phyloP scores from a whole-genome alignment of 2,797 vertebrate species.

The Pangasius krempfi region DNA sequence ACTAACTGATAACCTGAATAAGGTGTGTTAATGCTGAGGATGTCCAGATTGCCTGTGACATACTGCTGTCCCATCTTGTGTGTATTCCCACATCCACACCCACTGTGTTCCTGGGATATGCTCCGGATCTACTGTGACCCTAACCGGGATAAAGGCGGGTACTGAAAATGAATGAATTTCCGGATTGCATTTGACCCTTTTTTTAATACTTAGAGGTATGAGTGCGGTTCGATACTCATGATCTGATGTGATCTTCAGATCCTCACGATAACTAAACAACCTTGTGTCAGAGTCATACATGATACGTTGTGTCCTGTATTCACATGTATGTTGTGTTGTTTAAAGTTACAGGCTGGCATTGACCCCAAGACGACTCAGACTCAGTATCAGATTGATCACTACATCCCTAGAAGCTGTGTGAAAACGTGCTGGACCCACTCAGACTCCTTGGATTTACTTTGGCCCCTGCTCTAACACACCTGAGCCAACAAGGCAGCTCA shows the following conservation, averaged over 20 bases:
- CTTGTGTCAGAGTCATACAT: background rate
- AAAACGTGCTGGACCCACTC: background rate
- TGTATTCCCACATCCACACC: background rate
- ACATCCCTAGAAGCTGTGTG: background rate
- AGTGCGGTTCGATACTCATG: background rate
- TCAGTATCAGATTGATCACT: background rate
- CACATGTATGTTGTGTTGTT: background rate
- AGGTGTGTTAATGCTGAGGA: background rate
- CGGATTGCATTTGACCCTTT: background rate
- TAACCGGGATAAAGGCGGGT: background rate
- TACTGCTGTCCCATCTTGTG: background rate
- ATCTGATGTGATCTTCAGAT: background rate
- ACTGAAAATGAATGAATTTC: background rate
- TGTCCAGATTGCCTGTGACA: background rate
- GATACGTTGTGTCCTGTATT: background rate
- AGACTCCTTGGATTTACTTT: background rate
- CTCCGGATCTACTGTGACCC: background rate
- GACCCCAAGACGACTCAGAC: background rate
- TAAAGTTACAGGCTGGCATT: background rate
- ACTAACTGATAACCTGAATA: background rate
- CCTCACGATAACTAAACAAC: background rate
- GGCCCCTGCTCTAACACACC: background rate
- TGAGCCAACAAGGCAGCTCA: slow-evolving; percentile 15
- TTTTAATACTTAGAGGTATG: too few species aligned
- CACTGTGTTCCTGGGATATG: background rate